Percentiles rank a stretch among this genome's conserved stretches.
Conservation (phyloP, 2,888 invertebrate genomes). For the Hedychridium roseum region DNA sequence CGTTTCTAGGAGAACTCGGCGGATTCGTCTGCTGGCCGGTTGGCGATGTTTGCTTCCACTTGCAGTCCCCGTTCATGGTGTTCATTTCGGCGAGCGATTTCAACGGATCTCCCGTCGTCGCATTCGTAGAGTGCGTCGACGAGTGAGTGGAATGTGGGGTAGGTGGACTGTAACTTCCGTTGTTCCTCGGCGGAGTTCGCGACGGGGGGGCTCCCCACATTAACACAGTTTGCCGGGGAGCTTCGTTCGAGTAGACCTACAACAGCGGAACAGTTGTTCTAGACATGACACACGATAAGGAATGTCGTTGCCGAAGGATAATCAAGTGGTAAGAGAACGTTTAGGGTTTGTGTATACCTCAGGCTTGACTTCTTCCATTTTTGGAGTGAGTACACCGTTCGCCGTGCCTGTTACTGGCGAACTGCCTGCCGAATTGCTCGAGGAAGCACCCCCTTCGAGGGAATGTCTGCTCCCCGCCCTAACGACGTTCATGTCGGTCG, state of each 20-base stretch:
- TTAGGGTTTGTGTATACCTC: too few relatives aligned
- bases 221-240: slow-evolving; percentile 86
- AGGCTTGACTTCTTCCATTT: slow-evolving; percentile 70
- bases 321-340: too few relatives aligned
- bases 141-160: slow-evolving; percentile 57
- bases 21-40: too few relatives aligned
- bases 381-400: slow-evolving; percentile 69
- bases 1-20: slow-evolving; percentile 59
- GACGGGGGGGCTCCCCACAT: slow-evolving; percentile 81
- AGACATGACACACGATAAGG: too few relatives aligned
- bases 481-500: slow-evolving; percentile 41
- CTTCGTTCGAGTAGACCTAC: slow-evolving; percentile 67
- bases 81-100: slow-evolving; percentile 66
- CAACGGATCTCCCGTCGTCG: slow-evolving; percentile 57
- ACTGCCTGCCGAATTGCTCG: slow-evolving; percentile 71
- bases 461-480: slow-evolving; percentile 59
- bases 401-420: slow-evolving; percentile 67
- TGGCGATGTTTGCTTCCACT: slow-evolving; percentile 64
- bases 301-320: too few relatives aligned
- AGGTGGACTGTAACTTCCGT: slow-evolving; percentile 60
- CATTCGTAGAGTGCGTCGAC: slow-evolving; percentile 49
- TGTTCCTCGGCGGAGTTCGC: slow-evolving; percentile 58
- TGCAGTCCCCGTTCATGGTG: slow-evolving; percentile 63
- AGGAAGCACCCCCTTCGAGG: slow-evolving; percentile 66
- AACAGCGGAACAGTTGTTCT: too few relatives aligned